Evolutionary conservation across 2,888 invertebrate species (phyloP), one percentile per base, ranked within the genome.

Genomic region (Sesia bembeciformis): DNA sequence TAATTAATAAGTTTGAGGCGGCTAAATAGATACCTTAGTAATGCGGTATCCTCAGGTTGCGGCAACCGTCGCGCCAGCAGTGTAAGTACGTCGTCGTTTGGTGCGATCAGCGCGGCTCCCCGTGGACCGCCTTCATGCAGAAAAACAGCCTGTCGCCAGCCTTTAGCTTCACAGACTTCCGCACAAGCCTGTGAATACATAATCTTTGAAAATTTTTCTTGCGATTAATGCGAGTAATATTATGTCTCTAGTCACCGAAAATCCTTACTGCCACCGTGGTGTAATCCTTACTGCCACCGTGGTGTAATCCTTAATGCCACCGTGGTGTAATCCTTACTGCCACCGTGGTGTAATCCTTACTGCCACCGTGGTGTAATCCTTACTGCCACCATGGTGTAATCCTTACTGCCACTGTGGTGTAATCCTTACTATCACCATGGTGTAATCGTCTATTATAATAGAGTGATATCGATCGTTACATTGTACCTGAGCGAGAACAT

Each of bases 61-160:
- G 60, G 63, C 42, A 57, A 40, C 23, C 57, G 62, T 56, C 40
- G 68, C 57, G 70, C 63, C n/a, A 74, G 59, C 58, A 60, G 62
- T 50, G 73, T 68, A 23, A 53, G 40, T 46, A 58, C 57, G 41
- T 56, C 56, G 52, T 60, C 54, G 56, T 58, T 40, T 52, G 51
- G 53, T n/a, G 57, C 52, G 23, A 57, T 23, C 4, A 51, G 53
- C 41, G 49, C 53, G 8, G 56, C 77, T 51, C 60, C 66, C 40
- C 55, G 61, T 38, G 79, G 78, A 57, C 77, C 70, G n/a, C 74
- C 81, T 60, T 70, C 79, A 74, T 86, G 81, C 69, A 87, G 74
- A 63, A 86, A 61, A 63, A 80, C 85, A n/a, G 79, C 84, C 51
- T 66, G 64, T 54, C 54, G 52, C 87, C 87, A 58, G n/a, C 76